Evolutionary conservation across 2,888 invertebrate genomes (phyloP), one percentile per base, ranked within the genome.

Genomic region (Cheilosia impressa): DNA sequence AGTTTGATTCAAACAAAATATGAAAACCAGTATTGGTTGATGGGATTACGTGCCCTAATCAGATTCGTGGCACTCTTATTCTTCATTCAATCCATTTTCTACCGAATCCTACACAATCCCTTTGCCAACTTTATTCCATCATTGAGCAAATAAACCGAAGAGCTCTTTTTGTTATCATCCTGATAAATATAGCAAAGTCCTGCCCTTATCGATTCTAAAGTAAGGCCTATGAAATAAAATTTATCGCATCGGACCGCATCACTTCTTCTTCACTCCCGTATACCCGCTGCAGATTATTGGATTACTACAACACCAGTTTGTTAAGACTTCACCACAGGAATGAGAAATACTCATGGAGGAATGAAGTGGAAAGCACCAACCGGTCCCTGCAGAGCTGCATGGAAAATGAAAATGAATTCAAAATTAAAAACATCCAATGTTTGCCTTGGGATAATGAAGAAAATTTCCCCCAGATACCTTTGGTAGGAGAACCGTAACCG

Each of bases 391-490:
- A 13, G 13, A 31, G 31, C 31, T 19, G 19, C n/a, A 31, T n/a
- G 45, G 6, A 34, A 63, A 63, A 63, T 7, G 6, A 34, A 63
- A 63, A 63, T 7, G 13, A 34, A 19, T 19, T 57, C 43, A 69
- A 34, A 53, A 13, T 45, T 10, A 19, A 52, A 66, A 73, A 73
- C 52, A 41, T 65, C 15, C 53, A 57, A 58, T 80, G 60, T 80
- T 73, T 73, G 66, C 62, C 60, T 62, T 53, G 73, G 15, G 53
- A 62, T 80, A 73, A 80, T 80, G 66, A 73, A 53, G 65, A 22
- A 72, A 79, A 57, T 72, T 57, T 24, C 17, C 58, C 17, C 57
- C n/a, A 17, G 27, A 41, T 53, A 27, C 62, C 15, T 43, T 47
- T 9, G 13, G 47, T 17, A 13, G 13, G 47, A 17, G 27, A 34